Percentiles rank a stretch among this genome's conserved stretches.
Evolutionary conservation across 2,113 vertebrate genomes (phyloP).

Genomic region (Haemorhous mexicanus): DNA sequence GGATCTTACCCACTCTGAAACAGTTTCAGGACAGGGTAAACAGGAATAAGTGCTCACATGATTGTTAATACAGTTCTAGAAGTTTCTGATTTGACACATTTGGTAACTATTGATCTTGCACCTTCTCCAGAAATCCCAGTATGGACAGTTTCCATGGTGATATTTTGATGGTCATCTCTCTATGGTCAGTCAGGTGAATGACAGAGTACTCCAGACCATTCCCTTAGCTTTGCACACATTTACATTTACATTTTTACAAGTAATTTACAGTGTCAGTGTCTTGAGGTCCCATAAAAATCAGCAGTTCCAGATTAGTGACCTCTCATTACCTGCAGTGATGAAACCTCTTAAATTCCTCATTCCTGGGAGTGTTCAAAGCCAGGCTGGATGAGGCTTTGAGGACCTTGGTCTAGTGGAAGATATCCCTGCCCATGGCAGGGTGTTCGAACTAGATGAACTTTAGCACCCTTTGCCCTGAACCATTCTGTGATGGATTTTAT

Average conservation of each 20-base stretch:
- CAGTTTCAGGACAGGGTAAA: background rate
- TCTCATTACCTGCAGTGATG: background rate
- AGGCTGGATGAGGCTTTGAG: background rate
- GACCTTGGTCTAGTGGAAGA: background rate
- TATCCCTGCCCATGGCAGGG: background rate
- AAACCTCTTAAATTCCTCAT: background rate
- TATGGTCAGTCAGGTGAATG: background rate
- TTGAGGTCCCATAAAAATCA: background rate
- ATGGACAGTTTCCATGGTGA: background rate
- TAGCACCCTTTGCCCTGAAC: background rate
- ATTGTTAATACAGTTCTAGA: background rate
- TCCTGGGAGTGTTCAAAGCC: background rate
- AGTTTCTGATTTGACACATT: background rate
- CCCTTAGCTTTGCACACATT: background rate
- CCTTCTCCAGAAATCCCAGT: background rate
- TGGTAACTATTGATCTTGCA: background rate
- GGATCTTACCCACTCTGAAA: background rate
- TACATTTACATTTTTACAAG: background rate
- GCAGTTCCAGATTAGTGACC: background rate
- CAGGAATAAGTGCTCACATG: background rate
- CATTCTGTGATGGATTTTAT: background rate
- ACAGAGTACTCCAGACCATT: background rate
- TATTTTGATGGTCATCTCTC: background rate
- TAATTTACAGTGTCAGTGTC: background rate
- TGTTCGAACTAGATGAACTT: background rate